Evolutionary conservation across 2,797 vertebrate species (phyloP), one percentile per base, ranked within the genome.

Genomic region (Poecilia picta): DNA sequence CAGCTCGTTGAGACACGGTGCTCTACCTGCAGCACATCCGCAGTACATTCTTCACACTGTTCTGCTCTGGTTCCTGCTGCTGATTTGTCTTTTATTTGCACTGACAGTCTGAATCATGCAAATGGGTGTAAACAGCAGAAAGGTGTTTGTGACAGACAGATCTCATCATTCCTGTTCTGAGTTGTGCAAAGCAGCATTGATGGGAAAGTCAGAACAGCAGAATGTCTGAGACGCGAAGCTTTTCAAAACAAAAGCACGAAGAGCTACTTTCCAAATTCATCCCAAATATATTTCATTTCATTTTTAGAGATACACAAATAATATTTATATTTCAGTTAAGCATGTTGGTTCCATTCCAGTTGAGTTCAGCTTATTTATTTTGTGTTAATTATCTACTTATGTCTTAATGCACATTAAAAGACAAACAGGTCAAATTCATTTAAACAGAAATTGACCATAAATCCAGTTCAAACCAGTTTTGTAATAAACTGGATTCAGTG

Each of bases 141-240:
- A 85, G 71, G 76, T 68, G 71, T 20, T 41, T 55, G 39, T 78
- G 77, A 62, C 62, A 23, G 73, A 82, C 78, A 83, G 78, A 87
- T 86, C 73, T 89, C 86, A 82, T 87, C 76, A 79, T 81, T 39
- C 33, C 4, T 81, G 81, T 59, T 75, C 81, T 33, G 33, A 85
- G 88, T 85, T 88, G 90, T 75, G 80, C 18, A 18, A 28, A 31
- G 75, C 82, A 81, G 66, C 55, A 72, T 75, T 88, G 73, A 82
- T 73, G 43, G 73, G 53, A 12, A 6, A 28, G 31, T 72, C 76
- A 87, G 77, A 59, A 0, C 11, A 0, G 5, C 74, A 31, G 20
- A 18, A 80, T 79, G n/a, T 0, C 4, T 6, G 0, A 74, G 20
- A 83, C 74, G 71, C 82, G 78, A 85, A 84, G 8, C n/a, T 18